These are phyloP conservation scores for Drosophila erecta DNA, from an alignment of 1,140 invertebrate genomes.

Conservation along the genomic window DNA sequence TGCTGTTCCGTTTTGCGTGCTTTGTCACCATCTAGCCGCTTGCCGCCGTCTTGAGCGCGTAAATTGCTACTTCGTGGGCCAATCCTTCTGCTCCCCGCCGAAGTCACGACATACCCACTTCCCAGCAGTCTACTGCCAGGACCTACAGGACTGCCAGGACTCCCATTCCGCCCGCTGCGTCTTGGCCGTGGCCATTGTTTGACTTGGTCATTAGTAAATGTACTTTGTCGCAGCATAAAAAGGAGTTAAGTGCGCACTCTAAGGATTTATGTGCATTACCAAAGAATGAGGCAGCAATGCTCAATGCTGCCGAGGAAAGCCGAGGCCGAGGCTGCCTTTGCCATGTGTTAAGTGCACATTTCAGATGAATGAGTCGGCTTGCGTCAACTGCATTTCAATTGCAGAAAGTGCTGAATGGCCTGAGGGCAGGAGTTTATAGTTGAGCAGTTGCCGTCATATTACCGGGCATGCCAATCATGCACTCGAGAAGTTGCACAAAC, in stretches of 20 bases:
- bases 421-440: constrained; percentile 12
- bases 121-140: constrained; percentile 1
- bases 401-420: constrained; percentile 19
- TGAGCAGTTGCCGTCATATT: constrained; percentile 19
- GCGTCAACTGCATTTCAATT: constrained; percentile 52
- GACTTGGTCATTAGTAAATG: constrained; percentile 83
- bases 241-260: constrained; percentile 81
- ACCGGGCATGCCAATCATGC: constrained; percentile 27
- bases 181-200: constrained; percentile 66
- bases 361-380: constrained; percentile 54
- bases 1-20: constrained; percentile 63
- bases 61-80: constrained; percentile 78
- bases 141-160: constrained; percentile 16
- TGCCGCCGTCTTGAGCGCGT: constrained; percentile 69
- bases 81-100: not conserved
- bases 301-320: constrained; percentile 33
- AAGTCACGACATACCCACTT: constrained; percentile 10
- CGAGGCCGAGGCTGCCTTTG: constrained; percentile 24
- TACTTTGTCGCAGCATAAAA: constrained; percentile 82
- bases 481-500: not conserved
- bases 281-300: constrained; percentile 29
- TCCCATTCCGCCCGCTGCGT: constrained; percentile 20
- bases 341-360: constrained; percentile 71
- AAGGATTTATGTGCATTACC: constrained; percentile 69
- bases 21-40: constrained; percentile 72